Conservation (phyloP, 2,113 vertebrate genomes). For the Erythrocercus mccallii region DNA sequence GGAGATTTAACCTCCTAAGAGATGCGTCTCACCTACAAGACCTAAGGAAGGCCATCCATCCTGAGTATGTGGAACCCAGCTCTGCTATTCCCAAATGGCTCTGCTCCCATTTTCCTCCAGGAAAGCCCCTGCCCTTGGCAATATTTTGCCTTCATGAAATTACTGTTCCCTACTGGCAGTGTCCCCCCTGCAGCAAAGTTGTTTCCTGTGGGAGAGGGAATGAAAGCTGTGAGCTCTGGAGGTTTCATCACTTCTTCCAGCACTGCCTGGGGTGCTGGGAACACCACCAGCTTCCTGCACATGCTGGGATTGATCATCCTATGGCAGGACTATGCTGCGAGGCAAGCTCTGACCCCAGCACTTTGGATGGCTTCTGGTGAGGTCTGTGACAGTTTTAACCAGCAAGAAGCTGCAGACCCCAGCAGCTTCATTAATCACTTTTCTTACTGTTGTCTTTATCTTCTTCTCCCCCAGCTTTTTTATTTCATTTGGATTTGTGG, state of each 20-base stretch:
- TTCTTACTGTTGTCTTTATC: neutral
- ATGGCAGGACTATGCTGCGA: fast-evolving
- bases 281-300: neutral
- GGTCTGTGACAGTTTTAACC: neutral
- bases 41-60: neutral
- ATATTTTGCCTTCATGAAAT: neutral
- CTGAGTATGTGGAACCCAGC: neutral
- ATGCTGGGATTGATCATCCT: neutral
- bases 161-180: neutral
- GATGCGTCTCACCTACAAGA: neutral
- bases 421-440: neutral
- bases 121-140: neutral
- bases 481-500: neutral
- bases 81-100: neutral
- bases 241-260: neutral
- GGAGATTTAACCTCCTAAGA: neutral
- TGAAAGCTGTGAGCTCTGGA: neutral
- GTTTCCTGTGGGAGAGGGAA: fast-evolving
- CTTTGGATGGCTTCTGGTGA: neutral
- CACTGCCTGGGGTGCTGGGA: neutral
- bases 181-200: neutral
- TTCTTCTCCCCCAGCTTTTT: neutral
- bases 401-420: neutral
- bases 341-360: neutral
- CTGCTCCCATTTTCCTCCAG: neutral